Evolutionary conservation across 1,140 invertebrate genomes (phyloP), one percentile per base, ranked within the genome.

Genomic region (Oncopeltus fasciatus): DNA sequence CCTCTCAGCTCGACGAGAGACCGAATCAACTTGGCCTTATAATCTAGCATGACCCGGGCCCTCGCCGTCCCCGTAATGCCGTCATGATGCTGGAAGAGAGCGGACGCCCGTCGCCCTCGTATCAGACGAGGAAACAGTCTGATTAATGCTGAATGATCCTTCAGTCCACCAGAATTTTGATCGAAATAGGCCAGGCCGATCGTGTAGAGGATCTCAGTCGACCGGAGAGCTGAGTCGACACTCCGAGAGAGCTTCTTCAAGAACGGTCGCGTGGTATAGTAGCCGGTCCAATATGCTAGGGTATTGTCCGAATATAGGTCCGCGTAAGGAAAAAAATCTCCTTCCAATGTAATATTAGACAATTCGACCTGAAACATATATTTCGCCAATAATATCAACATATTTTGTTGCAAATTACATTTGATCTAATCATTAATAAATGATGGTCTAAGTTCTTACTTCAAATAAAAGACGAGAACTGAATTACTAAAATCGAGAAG

Each of bases 261-360:
- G 69, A 90, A 95, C 0, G 95, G 93, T 24, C 94, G 74, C 0
- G 92, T 96, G 0, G 90, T 92, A 70, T 83, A 98, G 74, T 94
- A 97, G 0, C 93, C 94, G 29, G 88, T 94, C 94, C 94, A 98
- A 71, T 97, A 96, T 0, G 88, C 89, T 0, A 89, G 87, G 56
- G 87, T 78, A 0, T 88, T 89, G 71, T 94, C 91, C 56, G 85
- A 86, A 68, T 95, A 92, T 43, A 93, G 91, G 69, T 97, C 94
- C 0, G 88, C 90, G 74, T 97, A 98, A 0, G 95, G 92, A 70
- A 95, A 96, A 73, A 98, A 98, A 69, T 97, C 94, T 0, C 95
- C 95, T 69, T 84, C 84, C 1, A 98, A 72, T 0, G 82, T 85
- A 0, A 29, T 24, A 24, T 61, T 28, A 29, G 2, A 11, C 16